These are phyloP conservation scores for Lasiommata megera DNA, from an alignment of 2,888 invertebrate species.

Conservation along the genomic window DNA sequence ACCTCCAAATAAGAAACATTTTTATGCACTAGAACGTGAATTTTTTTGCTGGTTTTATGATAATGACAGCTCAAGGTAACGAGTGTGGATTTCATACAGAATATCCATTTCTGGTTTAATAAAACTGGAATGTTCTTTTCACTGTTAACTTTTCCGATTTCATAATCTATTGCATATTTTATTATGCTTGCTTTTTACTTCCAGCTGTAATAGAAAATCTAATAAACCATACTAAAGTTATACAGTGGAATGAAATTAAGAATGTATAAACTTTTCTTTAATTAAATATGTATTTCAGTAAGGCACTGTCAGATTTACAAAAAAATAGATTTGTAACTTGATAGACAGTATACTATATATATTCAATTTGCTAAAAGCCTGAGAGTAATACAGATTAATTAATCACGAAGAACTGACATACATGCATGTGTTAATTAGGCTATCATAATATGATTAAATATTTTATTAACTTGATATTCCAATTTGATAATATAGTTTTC, in stretches of 20 bases:
- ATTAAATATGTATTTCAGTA: too few relatives aligned
- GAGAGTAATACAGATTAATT: not conserved
- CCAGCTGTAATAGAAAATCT: not conserved
- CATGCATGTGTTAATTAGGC: conserved; percentile 8
- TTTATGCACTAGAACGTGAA: not conserved
- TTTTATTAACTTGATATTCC: not conserved
- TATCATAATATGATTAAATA: conserved; percentile 9
- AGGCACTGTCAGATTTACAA: too few relatives aligned
- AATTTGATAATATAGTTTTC: not conserved
- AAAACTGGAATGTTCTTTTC: too few relatives aligned
- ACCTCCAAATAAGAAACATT: not conserved
- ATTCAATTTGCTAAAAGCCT: not conserved
- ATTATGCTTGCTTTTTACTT: too few relatives aligned
- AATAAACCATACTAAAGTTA: too few relatives aligned
- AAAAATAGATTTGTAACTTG: too few relatives aligned
- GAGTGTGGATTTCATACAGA: not conserved
- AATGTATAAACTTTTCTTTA: too few relatives aligned
- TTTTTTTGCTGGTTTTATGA: not conserved
- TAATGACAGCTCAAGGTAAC: conserved; percentile 1
- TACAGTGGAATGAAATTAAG: too few relatives aligned
- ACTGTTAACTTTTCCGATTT: not conserved
- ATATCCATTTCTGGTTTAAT: not conserved
- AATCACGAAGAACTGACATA: not conserved
- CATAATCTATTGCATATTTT: too few relatives aligned
- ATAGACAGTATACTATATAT: too few relatives aligned